A percentile compares a stretch with the other conserved stretches of the same genome.
Conservation (phyloP, 2,888 invertebrate species). For the Cepaea hortensis region DNA sequence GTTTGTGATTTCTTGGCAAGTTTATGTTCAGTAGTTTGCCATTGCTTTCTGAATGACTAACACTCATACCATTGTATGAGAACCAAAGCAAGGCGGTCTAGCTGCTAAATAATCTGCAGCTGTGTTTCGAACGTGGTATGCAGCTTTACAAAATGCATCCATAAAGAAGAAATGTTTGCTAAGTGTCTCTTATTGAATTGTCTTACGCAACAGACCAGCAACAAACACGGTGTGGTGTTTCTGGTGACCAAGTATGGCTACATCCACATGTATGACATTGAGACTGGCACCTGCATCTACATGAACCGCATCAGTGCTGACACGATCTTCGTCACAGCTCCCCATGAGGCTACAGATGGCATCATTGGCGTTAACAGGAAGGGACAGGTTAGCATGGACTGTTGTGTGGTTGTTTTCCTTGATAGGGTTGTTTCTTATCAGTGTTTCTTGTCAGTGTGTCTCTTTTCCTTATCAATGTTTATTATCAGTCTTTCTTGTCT, state of each 20-base stretch:
- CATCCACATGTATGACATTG: constrained; percentile 98
- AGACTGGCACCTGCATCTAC: constrained; percentile 97
- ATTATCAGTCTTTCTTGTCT: neutral
- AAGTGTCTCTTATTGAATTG: neutral
- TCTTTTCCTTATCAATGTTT: neutral
- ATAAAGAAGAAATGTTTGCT: no score
- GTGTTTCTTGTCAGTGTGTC: neutral
- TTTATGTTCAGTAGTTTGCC: no score
- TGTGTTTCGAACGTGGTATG: no score
- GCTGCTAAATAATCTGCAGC: no score
- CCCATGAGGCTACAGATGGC: constrained; percentile 94
- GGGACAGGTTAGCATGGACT: constrained; percentile 78
- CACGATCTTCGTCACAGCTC: constrained; percentile 98
- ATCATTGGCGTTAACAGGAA: constrained; percentile 90
- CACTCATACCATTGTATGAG: no score
- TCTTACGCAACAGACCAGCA: constrained; percentile 83
- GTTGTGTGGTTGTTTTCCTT: no score
- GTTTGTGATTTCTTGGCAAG: no score
- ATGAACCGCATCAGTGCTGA: constrained; percentile 99
- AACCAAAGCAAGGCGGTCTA: no score
- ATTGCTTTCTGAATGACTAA: no score
- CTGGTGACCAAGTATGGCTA: constrained; percentile 99
- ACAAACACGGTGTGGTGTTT: constrained; percentile 98
- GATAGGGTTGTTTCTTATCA: no score
- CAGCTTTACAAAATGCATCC: no score